Evolutionary conservation across 2,113 vertebrate genomes (phyloP), one percentile per base, ranked within the genome.

Genomic region (Procavia capensis): DNA sequence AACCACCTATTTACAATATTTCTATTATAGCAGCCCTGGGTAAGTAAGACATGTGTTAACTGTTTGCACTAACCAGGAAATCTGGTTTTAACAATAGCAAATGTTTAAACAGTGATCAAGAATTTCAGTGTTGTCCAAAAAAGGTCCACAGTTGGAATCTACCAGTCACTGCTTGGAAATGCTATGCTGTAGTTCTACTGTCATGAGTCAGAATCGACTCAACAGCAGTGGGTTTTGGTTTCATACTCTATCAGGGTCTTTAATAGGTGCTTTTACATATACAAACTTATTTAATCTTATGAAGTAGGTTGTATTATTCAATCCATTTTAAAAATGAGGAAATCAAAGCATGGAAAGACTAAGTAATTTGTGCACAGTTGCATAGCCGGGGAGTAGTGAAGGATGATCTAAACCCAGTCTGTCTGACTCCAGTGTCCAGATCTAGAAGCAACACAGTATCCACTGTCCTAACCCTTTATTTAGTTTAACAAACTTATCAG

Each of bases 261-360:
- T 66, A 87, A 34, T 50, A 41, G 50, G 50, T 93, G 31, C 41
- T 20, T 92, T 54, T 76, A 85, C 3, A 16, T 25, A 17, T 14
- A 75, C 39, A 75, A 14, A 29, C 72, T 39, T 25, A 75, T 75
- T 27, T 4, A 75, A 75, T 41, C 41, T 25, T 22, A 36, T 10
- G 4, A 75, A 43, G 39, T 75, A 24, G 7, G 6, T 57, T 88
- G 31, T 19, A 63, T 83, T 79, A 64, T 70, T 78, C 54, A 54
- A 59, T 86, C 34, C 19, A 92, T 68, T 91, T 89, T 90, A 95
- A 24, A 78, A 76, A 79, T 80, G 10, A 85, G 19, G 7, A 94
- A 96, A 88, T 14, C 61, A 66, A 54, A 20, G 27, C 47, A 63
- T 87, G 41, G 43, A 50, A 13, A 50, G 50, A 54, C n/a, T 79